Conservation (phyloP, 2,113 vertebrate genomes). For the Raja brachyura region DNA sequence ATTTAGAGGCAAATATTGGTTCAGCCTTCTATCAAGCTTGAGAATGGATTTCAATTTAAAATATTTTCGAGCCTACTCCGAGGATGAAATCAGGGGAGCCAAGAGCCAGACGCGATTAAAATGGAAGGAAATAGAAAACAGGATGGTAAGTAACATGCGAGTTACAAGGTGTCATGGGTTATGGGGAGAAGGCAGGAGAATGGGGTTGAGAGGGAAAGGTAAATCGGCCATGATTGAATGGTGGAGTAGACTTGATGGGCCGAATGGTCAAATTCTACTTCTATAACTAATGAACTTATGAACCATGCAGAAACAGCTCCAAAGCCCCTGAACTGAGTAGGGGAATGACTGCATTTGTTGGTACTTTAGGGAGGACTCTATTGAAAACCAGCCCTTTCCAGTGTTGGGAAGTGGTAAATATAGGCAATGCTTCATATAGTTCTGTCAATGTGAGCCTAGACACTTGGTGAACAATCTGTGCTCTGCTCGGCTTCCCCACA, state of each 20-base stretch:
- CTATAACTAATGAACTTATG: no score
- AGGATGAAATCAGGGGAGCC: neutral
- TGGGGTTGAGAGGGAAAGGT: no score
- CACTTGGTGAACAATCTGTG: neutral
- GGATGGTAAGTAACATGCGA: neutral
- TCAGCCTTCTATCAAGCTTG: neutral
- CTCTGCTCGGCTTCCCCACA: neutral
- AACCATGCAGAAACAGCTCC: neutral
- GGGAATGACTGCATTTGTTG: neutral
- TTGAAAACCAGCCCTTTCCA: neutral
- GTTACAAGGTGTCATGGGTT: no score
- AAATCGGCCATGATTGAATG: no score
- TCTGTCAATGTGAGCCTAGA: neutral
- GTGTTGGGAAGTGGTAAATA: neutral
- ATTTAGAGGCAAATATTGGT: slow-evolving; percentile 28
- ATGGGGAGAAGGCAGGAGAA: no score
- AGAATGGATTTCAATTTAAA: slow-evolving; percentile 28
- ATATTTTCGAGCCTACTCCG: neutral
- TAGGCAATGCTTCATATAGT: neutral
- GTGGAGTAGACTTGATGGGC: no score
- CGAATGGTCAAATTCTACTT: no score
- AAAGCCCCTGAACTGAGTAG: neutral
- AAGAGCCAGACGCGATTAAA: neutral
- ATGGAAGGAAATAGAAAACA: neutral
- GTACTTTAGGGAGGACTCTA: neutral